These are phyloP conservation scores for Crotalus helleri DNA, from an alignment of 2,113 vertebrate genomes.

Conservation along the genomic window DNA sequence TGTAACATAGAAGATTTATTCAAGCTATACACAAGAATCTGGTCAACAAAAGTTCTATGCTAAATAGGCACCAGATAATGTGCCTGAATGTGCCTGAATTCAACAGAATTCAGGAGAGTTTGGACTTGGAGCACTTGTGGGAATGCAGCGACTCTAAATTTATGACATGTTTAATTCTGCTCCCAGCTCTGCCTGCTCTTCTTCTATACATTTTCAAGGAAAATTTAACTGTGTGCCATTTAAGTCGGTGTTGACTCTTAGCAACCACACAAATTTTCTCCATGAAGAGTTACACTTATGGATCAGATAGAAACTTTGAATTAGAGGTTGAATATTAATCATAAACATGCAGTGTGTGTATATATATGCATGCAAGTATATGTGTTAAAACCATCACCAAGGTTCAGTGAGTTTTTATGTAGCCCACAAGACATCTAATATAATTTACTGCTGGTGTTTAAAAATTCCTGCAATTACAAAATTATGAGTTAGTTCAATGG, in stretches of 20 bases:
- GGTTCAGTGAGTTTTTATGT: background rate
- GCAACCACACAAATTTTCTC: background rate
- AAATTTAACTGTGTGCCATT: background rate
- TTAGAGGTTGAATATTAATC: background rate
- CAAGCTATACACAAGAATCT: background rate
- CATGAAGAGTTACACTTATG: background rate
- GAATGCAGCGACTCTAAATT: background rate
- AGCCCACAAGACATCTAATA: background rate
- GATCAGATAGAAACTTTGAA: background rate
- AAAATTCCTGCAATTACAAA: background rate
- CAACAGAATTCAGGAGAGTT: background rate
- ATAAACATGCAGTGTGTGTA: background rate
- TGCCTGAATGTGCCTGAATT: too few relatives aligned
- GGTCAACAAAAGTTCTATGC: background rate
- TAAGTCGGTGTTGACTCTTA: background rate
- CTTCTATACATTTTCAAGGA: background rate
- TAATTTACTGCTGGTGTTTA: background rate
- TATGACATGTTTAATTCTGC: background rate
- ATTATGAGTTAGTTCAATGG: background rate
- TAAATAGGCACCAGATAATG: background rate
- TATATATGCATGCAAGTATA: background rate
- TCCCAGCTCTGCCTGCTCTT: background rate
- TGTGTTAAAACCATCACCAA: background rate
- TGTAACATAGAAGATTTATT: background rate
- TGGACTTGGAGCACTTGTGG: background rate